Conservation (phyloP, 1,140 invertebrate genomes). For the Sycobia sp. region DNA sequence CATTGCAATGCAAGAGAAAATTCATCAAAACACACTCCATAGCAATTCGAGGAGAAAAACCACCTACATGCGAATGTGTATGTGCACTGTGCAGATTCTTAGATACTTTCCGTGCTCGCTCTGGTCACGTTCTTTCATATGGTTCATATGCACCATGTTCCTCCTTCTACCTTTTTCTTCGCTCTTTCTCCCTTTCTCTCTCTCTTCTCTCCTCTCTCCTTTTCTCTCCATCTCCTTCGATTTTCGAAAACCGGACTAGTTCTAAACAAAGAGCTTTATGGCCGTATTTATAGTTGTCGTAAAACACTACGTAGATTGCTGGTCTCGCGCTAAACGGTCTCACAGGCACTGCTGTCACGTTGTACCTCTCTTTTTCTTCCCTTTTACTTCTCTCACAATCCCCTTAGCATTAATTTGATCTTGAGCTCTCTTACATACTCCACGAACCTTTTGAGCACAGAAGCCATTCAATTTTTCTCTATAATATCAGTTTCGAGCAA, state of each 20-base stretch:
- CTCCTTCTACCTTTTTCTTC: too few species aligned
- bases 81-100: too few species aligned
- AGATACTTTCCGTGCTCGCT: too few species aligned
- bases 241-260: slow-evolving; percentile 49
- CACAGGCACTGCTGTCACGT: slow-evolving; percentile 19
- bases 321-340: slow-evolving; percentile 40
- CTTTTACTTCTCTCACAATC: background rate
- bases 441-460: background rate
- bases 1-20: slow-evolving; percentile 12
- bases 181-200: too few species aligned
- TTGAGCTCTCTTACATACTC: background rate
- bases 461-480: background rate
- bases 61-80: too few species aligned
- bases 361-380: slow-evolving; percentile 6
- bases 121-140: slow-evolving; percentile 31
- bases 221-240: background rate
- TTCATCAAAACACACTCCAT: background rate
- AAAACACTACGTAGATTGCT: slow-evolving; percentile 50
- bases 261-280: slow-evolving; percentile 57
- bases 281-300: slow-evolving; percentile 57
- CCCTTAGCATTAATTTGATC: background rate
- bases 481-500: too few species aligned
- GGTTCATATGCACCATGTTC: too few species aligned
- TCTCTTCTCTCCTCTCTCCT: background rate
- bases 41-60: too few species aligned